A percentile compares a stretch with the other conserved stretches of the same genome.
These are phyloP conservation scores for Epinotia nisella DNA, from an alignment of 2,888 invertebrate species.

Conservation along the genomic window DNA sequence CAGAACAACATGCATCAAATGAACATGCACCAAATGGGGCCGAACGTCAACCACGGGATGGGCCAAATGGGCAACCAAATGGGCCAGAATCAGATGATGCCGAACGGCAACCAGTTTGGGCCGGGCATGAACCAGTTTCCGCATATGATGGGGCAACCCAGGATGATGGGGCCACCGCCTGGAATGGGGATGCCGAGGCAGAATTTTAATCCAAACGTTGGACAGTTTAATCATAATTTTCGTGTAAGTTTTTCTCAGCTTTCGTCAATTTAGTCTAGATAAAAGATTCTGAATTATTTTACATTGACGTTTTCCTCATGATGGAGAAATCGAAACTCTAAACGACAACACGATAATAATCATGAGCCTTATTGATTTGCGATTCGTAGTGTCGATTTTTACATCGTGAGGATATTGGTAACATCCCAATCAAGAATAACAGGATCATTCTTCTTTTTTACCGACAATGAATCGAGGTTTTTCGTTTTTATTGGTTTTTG, in stretches of 20 bases:
- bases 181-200: slow-evolving; percentile 74
- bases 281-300: too few relatives aligned
- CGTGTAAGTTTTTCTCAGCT: slow-evolving; percentile 67
- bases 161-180: slow-evolving; percentile 73
- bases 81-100: slow-evolving; percentile 58
- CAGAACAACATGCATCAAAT: slow-evolving; percentile 47
- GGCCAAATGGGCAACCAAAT: slow-evolving; percentile 55
- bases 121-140: slow-evolving; percentile 68
- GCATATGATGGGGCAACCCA: slow-evolving; percentile 71
- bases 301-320: too few relatives aligned
- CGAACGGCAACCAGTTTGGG: slow-evolving; percentile 72
- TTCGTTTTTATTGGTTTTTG: too few relatives aligned
- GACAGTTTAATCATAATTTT: slow-evolving; percentile 73
- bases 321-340: too few relatives aligned
- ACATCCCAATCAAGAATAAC: too few relatives aligned
- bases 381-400: too few relatives aligned
- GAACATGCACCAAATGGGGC: slow-evolving; percentile 52
- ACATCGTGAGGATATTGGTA: too few relatives aligned
- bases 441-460: too few relatives aligned
- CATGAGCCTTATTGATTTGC: too few relatives aligned
- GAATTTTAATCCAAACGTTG: slow-evolving; percentile 71
- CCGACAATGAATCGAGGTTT: too few relatives aligned
- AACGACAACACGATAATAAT: too few relatives aligned
- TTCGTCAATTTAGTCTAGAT: neutral
- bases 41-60: slow-evolving; percentile 46